phyloP scores from a whole-genome alignment of 2,797 vertebrate genomes.

The Acanthornis magna region DNA sequence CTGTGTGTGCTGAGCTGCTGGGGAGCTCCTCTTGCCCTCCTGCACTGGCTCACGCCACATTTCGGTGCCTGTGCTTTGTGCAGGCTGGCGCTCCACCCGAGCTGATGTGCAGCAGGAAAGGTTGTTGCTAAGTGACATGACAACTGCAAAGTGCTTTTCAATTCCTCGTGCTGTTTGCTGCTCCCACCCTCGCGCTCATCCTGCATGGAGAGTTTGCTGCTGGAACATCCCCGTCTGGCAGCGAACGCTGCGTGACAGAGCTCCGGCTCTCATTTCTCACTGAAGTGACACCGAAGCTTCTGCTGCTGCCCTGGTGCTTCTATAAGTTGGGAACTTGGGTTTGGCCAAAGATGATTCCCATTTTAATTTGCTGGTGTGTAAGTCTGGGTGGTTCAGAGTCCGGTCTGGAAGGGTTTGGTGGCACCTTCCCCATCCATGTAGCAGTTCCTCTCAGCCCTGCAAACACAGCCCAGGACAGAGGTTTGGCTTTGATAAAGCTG shows the following conservation, averaged over 20 bases:
- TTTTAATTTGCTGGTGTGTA: not conserved
- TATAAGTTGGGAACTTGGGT: not conserved
- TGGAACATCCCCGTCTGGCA: slow-evolving; percentile 7
- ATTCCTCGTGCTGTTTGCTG: slow-evolving; percentile 45
- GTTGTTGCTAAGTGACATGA: slow-evolving; percentile 55
- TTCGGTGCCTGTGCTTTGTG: not conserved
- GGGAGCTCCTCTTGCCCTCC: not conserved
- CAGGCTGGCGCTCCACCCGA: not conserved
- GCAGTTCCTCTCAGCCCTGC: not conserved
- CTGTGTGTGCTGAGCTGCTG: not conserved
- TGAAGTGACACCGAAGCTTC: not conserved
- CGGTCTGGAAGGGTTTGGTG: not conserved
- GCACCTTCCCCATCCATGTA: rapidly evolving
- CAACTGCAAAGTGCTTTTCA: slow-evolving; percentile 52
- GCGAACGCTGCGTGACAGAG: not conserved
- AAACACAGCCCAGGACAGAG: not conserved
- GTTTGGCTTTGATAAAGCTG: not conserved
- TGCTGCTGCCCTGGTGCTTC: not conserved
- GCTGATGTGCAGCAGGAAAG: not conserved
- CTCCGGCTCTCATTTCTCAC: not conserved
- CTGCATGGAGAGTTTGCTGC: not conserved
- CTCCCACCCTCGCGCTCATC: slow-evolving; percentile 52
- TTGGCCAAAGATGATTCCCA: not conserved
- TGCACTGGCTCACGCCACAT: not conserved
- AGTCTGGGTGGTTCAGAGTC: not conserved